Evolutionary conservation across 2,113 vertebrate species (phyloP).

Genomic region (Aptenodytes patagonicus): DNA sequence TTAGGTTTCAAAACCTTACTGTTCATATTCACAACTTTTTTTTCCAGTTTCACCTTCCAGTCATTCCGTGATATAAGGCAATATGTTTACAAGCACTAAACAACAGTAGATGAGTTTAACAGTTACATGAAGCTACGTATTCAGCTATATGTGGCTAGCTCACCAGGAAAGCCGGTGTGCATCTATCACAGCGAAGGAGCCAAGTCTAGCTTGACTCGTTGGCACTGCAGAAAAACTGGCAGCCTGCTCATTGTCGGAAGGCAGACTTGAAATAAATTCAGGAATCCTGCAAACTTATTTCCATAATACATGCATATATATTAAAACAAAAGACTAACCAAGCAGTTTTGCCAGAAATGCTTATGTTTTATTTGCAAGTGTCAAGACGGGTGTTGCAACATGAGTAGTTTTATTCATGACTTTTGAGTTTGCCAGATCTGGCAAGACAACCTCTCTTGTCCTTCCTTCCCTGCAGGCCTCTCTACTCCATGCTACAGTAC

Average conservation of each 20-base stretch:
- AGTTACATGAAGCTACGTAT: fast-evolving
- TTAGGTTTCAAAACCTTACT: neutral
- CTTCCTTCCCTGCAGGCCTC: neutral
- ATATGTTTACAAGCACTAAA: neutral
- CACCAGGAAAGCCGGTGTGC: neutral
- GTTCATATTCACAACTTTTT: neutral
- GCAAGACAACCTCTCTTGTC: neutral
- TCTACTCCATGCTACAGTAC: fast-evolving
- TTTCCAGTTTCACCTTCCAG: neutral
- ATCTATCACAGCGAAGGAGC: neutral
- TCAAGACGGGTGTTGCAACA: neutral
- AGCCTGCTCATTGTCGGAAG: neutral
- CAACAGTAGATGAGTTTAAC: neutral
- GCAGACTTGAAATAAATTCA: neutral
- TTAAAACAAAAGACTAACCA: neutral
- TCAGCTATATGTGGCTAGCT: neutral
- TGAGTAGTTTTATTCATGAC: neutral
- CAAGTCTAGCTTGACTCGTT: neutral
- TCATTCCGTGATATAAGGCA: neutral
- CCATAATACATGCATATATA: neutral
- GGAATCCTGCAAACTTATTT: neutral
- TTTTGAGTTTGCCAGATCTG: neutral
- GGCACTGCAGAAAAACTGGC: neutral
- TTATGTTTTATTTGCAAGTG: neutral
- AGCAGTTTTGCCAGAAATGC: neutral